Evolutionary conservation across 2,113 vertebrate species (phyloP), one percentile per base, ranked within the genome.

Genomic region (Protobothrops flavoviridis): DNA sequence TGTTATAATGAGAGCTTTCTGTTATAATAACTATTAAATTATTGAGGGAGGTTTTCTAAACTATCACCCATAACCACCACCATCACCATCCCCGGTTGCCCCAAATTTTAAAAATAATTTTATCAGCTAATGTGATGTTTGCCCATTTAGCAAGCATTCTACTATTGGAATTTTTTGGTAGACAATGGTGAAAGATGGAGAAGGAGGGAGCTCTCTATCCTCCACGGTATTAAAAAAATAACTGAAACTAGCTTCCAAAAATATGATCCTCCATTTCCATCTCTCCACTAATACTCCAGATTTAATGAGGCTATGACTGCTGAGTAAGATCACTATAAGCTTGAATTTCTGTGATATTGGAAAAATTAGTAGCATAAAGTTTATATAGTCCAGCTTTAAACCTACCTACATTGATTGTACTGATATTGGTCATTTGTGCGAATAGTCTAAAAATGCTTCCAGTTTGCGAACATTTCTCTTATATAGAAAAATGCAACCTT

Each of bases 401-500:
- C 39, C 4, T 61, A 69, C 53, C 61, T 85, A 74, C n/a, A 55
- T 33, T 89, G n/a, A 33, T 74, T 74, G 15, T 17, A 74, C 33
- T 61, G 91, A 86, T 91, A 90, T 29, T 87, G 17, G 8, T 23
- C 85, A 55, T 50, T 50, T 91, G 43, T 53, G 86, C 12, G 23
- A 53, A 39, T 87, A 56, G 53, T 92, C 85, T 59, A 57, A 92
- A 64, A 53, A 39, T 55, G 56, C 55, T 56, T 55, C 59, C 15
- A 0, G 91, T 50, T 92, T 89, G 0, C 91, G 12, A 85, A 56
- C 5, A 7, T 48, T 89, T 92, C 87, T 92, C 91, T 89, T 61
- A 91, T 23, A 3, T 29, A 29, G 91, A 94, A 95, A 90, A 61
- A 89, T 21, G 57, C 23, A 57, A 33, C 57, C 92, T 86, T 57